phyloP scores from a whole-genome alignment of 2,888 invertebrate species.

The Sinodicranocentrus sp. region DNA sequence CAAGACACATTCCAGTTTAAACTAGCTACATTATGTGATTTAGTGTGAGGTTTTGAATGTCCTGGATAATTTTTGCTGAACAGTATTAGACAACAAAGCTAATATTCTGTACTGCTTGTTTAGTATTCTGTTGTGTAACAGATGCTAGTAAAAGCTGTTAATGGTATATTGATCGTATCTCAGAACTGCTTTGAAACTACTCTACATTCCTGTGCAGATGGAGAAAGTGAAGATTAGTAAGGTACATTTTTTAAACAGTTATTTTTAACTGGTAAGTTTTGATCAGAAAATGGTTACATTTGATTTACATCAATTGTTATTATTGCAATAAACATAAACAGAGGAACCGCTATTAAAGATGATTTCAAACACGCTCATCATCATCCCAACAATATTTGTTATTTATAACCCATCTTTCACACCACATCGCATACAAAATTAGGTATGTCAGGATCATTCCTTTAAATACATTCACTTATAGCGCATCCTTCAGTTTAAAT shows the following conservation, averaged over 20 bases:
- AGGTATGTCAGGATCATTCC: too few species aligned
- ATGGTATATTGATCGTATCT: too few species aligned
- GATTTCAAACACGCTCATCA: neutral
- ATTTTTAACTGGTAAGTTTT: neutral
- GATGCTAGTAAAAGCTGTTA: too few species aligned
- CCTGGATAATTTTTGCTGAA: too few species aligned
- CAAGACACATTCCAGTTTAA: constrained; percentile 6
- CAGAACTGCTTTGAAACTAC: too few species aligned
- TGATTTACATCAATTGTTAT: neutral
- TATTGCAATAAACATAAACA: constrained; percentile 3
- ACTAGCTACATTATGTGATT: neutral
- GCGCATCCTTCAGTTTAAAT: too few species aligned
- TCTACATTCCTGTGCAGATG: neutral
- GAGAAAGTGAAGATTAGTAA: constrained; percentile 19
- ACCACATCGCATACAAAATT: neutral
- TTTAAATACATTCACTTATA: too few species aligned
- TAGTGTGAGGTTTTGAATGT: too few species aligned
- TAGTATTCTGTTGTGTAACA: too few species aligned
- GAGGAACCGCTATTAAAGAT: neutral
- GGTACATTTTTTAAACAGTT: constrained; percentile 22
- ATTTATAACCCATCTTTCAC: neutral
- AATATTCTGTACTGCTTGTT: too few species aligned
- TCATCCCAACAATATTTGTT: too few species aligned
- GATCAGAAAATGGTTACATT: neutral
- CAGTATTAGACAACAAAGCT: too few species aligned